phyloP scores from a whole-genome alignment of 2,797 vertebrate genomes.

The Tragopan temminckii region DNA sequence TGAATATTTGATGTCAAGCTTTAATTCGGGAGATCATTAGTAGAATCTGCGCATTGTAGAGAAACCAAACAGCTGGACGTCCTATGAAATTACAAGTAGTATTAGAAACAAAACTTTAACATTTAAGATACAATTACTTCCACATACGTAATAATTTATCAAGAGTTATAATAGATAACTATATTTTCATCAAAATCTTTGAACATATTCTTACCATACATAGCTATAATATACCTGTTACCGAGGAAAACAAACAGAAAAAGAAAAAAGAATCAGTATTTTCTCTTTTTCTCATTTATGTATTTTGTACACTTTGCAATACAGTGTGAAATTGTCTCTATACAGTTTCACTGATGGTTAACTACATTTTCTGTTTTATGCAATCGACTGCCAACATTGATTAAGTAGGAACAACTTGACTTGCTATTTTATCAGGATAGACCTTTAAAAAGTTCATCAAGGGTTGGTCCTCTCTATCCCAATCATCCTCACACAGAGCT shows the following conservation, averaged over 20 bases:
- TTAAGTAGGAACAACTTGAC: not conserved
- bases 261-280: not conserved
- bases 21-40: constrained; percentile 13
- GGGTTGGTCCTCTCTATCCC: not conserved
- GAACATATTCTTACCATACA: not conserved
- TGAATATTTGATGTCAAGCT: not conserved
- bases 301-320: not conserved
- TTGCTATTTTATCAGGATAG: not conserved
- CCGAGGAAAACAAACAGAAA: not conserved
- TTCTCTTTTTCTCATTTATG: not conserved
- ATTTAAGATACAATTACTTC: not conserved
- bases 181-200: not conserved
- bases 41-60: not conserved
- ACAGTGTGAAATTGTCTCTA: not conserved
- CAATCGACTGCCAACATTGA: not conserved
- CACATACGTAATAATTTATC: not conserved
- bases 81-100: not conserved
- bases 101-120: not conserved
- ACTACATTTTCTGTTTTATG: not conserved
- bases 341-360: not conserved
- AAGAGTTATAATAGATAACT: not conserved
- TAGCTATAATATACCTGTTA: not conserved
- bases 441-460: not conserved
- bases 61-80: not conserved
- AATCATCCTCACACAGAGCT: not conserved